Percentiles rank a stretch among this genome's conserved stretches.
Conservation (phyloP, 2,797 vertebrate species). For the Brachyalestes nurse region DNA sequence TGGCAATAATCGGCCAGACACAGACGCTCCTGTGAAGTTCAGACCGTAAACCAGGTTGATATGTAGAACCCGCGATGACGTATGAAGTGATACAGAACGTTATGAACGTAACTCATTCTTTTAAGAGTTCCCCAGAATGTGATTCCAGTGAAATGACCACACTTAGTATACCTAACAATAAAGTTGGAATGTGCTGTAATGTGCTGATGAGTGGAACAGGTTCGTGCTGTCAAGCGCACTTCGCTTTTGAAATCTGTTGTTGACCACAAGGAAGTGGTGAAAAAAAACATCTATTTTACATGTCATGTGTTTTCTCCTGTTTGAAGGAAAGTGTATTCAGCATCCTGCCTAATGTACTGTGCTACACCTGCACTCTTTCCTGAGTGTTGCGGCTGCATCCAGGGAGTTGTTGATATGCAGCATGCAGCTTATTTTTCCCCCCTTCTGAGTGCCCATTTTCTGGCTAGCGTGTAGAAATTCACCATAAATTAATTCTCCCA, state of each 20-base stretch:
- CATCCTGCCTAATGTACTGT: slow-evolving; percentile 34
- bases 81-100: neutral
- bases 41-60: neutral
- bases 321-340: slow-evolving; percentile 38
- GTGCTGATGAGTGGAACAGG: neutral
- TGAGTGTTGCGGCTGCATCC: slow-evolving; percentile 30
- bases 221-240: neutral
- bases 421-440: slow-evolving; percentile 49
- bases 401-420: slow-evolving; percentile 54
- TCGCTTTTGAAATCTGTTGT: neutral
- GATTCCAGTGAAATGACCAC: neutral
- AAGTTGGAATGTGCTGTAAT: neutral
- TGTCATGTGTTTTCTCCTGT: slow-evolving; percentile 21
- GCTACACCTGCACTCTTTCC: slow-evolving; percentile 45
- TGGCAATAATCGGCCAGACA: slow-evolving; percentile 4
- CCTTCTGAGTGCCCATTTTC: slow-evolving; percentile 47
- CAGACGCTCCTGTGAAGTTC: neutral
- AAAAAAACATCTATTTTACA: slow-evolving; percentile 25
- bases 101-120: neutral
- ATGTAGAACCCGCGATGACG: neutral
- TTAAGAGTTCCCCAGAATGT: too few species aligned
- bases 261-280: neutral
- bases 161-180: too few species aligned
- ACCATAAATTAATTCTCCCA: slow-evolving; percentile 51
- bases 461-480: slow-evolving; percentile 47